Percentiles rank a stretch among this genome's conserved stretches.
These are phyloP conservation scores for Cyphomyrus plagiostoma DNA, from an alignment of 2,113 vertebrate genomes.

Conservation along the genomic window DNA sequence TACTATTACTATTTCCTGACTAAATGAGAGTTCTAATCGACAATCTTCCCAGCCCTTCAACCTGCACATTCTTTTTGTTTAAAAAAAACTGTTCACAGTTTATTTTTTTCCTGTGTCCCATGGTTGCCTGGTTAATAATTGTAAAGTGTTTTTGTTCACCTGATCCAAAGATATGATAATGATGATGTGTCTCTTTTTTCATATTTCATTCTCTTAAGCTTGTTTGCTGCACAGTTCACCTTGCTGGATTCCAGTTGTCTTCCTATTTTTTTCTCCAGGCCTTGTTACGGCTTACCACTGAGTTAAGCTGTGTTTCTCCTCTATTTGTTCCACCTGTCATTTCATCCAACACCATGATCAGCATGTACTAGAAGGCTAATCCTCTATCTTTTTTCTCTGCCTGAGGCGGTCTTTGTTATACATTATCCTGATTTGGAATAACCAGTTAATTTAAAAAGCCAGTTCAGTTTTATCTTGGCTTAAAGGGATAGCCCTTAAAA, in stretches of 20 bases:
- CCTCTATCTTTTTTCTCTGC: background rate
- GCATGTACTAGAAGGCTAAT: background rate
- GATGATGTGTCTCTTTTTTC: background rate
- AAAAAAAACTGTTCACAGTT: background rate
- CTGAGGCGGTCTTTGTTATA: background rate
- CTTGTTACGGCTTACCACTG: background rate
- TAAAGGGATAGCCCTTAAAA: background rate
- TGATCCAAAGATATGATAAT: background rate
- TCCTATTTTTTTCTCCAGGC: background rate
- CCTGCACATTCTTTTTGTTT: background rate
- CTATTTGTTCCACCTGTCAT: slow-evolving; percentile 1
- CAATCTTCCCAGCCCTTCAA: background rate
- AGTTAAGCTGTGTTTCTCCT: background rate
- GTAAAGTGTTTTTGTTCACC: background rate
- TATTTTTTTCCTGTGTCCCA: background rate
- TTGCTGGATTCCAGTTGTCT: background rate
- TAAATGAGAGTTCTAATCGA: background rate
- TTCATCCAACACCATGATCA: background rate
- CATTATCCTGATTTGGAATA: background rate
- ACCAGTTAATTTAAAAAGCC: no score
- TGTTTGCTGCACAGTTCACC: background rate
- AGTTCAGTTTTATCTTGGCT: no score
- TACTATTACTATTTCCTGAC: background rate
- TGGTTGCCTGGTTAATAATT: background rate
- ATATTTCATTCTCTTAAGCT: background rate